Evolutionary conservation across 2,888 invertebrate genomes (phyloP).

Genomic region (Drosophila peninsularis): DNA sequence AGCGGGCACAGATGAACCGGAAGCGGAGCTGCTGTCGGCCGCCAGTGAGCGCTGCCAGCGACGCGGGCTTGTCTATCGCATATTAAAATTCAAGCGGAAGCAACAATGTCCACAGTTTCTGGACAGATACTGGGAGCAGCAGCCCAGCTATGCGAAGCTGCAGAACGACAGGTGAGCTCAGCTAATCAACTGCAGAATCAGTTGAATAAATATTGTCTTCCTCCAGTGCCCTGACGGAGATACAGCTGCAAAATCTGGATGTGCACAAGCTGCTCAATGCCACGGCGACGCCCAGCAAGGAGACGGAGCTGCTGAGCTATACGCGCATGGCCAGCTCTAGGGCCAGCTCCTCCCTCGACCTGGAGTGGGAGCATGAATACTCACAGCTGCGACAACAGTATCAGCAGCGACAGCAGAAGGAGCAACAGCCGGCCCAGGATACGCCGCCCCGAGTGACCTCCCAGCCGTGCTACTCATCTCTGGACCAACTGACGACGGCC

Average conservation of each 20-base stretch:
- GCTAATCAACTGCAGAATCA: not conserved
- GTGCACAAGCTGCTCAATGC: constrained; percentile 85
- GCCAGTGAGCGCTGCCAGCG: constrained; percentile 67
- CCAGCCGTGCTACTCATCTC: constrained; percentile 60
- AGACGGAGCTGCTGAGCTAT: constrained; percentile 75
- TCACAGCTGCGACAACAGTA: constrained; percentile 59
- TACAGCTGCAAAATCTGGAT: constrained; percentile 87
- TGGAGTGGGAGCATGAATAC: constrained; percentile 90
- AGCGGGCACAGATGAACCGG: constrained; percentile 62
- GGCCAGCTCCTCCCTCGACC: constrained; percentile 88
- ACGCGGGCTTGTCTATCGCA: constrained; percentile 65
- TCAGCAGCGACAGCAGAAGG: constrained; percentile 56
- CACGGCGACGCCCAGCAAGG: constrained; percentile 72
- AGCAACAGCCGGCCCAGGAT: constrained; percentile 32
- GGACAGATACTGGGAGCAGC: constrained; percentile 82
- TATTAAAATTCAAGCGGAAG: constrained; percentile 62
- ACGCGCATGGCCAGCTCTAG: constrained; percentile 85
- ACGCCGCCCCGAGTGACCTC: constrained; percentile 30
- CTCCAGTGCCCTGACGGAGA: constrained; percentile 85
- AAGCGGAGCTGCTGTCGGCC: constrained; percentile 80
- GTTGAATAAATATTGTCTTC: not conserved
- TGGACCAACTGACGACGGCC: constrained; percentile 66
- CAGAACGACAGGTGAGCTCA: constrained; percentile 61
- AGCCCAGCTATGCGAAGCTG: constrained; percentile 82
- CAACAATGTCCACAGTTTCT: constrained; percentile 79